Base-by-base conservation (phyloP, 1,140 invertebrate genomes). In the Cecropterus lyciades region DNA sequence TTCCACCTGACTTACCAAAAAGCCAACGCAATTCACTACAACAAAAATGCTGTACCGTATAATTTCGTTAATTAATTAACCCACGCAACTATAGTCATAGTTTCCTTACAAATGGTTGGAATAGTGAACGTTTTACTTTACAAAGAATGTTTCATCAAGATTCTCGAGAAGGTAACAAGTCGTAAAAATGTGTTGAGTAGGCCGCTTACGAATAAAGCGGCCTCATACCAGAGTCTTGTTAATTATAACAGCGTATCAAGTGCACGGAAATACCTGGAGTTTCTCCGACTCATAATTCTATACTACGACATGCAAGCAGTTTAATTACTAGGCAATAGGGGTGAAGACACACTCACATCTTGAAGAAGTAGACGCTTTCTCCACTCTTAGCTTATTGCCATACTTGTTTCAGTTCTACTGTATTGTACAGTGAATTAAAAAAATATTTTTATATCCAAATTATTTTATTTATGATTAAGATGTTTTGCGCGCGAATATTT, bases 181-280 rank as follows among this genome's bases (percentile, higher is more conserved):
- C 60, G 60, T 52, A 63, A 63, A 63, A 63, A 63, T 63, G 59
- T 63, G 59, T 63, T 43, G 59, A 63, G 11, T 42, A 20, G 57
- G 16, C 57, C 59, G 59, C 59, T 63, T 52, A 63, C 59, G 51
- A 52, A 63, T 63, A 46, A 63, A 63, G 42, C 60, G 20, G 48
- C 37, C 60, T 63, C 60, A 63, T 63, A 51, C 49, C 60, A 40
- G 17, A 20, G 46, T 42, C 59, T 62, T 42, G 49, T 63, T 63
- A 63, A 63, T 63, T 63, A 63, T 52, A 63, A 63, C 59, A 62
- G 59, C 33, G 48, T 52, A 63, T 63, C 59, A 63, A 63, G 59
- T 63, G 59, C 48, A 51, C 59, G 59, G 59, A 63, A 63, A 63
- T 63, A 42, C 16, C 37, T 42, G 11, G 33, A 63, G 59, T 51